These are phyloP conservation scores for Halcyon badia DNA, from an alignment of 2,797 vertebrate genomes.

Conservation along the genomic window DNA sequence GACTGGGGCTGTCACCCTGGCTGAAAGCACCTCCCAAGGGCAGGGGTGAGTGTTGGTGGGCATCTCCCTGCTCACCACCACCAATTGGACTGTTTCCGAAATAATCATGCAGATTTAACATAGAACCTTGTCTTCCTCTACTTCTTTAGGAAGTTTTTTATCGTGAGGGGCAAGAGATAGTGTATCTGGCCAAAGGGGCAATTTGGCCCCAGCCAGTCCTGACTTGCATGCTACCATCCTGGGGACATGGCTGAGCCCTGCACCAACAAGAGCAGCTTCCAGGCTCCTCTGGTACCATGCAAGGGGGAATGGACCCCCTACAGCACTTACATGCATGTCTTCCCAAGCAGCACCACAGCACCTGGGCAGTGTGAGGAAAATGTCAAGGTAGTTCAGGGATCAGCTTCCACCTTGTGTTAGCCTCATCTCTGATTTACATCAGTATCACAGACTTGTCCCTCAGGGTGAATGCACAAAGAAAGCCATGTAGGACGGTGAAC, in stretches of 20 bases:
- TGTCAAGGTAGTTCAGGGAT: neutral
- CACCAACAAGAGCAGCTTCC: neutral
- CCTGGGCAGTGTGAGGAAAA: neutral
- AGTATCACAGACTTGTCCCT: neutral
- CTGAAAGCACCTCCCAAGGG: neutral
- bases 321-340: neutral
- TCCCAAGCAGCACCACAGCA: neutral
- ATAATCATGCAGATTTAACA: neutral
- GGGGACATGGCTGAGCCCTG: neutral
- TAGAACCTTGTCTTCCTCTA: neutral
- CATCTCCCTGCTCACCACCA: neutral
- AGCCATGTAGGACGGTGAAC: neutral
- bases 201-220: neutral
- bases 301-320: neutral
- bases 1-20: neutral
- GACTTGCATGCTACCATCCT: neutral
- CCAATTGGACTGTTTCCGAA: fast-evolving
- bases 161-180: neutral
- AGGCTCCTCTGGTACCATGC: neutral
- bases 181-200: neutral
- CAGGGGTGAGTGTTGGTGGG: neutral
- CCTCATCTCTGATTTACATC: neutral
- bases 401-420: neutral
- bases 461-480: neutral
- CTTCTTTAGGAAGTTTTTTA: neutral